Evolutionary conservation across 2,797 vertebrate species (phyloP).

Genomic region (Ctenochaetus hawaiiensis): DNA sequence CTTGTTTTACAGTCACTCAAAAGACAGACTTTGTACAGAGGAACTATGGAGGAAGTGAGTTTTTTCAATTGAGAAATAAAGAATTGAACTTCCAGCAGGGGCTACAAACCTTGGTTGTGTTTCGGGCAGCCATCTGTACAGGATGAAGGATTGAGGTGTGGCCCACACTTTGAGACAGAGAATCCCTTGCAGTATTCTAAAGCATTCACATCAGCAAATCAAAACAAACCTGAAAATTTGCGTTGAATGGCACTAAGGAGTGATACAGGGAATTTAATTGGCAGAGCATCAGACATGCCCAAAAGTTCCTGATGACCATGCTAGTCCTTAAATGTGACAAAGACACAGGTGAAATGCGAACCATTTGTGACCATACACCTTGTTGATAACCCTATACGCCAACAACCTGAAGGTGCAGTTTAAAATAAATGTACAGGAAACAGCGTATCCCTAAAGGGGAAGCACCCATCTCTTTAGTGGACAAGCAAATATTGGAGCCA

Average conservation of each 20-base stretch:
- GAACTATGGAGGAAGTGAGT: no score
- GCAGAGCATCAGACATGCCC: neutral
- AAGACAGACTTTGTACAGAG: no score
- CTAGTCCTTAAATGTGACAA: neutral
- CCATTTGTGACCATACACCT: neutral
- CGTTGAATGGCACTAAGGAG: neutral
- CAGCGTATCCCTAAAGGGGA: neutral
- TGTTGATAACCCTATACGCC: neutral
- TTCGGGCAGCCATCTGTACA: no score
- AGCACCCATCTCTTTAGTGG: neutral
- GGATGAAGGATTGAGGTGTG: no score
- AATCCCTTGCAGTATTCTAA: constrained; percentile 2
- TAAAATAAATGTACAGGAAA: neutral
- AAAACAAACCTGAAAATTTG: neutral
- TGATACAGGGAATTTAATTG: neutral
- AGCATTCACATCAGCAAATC: neutral
- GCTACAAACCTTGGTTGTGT: no score
- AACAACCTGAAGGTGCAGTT: neutral
- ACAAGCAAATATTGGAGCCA: neutral
- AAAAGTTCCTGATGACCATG: neutral
- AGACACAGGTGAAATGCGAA: neutral
- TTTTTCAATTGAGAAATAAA: no score
- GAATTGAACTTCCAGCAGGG: no score
- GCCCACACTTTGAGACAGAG: no score
- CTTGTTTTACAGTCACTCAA: no score